Evolutionary conservation across 2,888 invertebrate genomes (phyloP), one percentile per base, ranked within the genome.

Genomic region (Daptonema setosum): DNA sequence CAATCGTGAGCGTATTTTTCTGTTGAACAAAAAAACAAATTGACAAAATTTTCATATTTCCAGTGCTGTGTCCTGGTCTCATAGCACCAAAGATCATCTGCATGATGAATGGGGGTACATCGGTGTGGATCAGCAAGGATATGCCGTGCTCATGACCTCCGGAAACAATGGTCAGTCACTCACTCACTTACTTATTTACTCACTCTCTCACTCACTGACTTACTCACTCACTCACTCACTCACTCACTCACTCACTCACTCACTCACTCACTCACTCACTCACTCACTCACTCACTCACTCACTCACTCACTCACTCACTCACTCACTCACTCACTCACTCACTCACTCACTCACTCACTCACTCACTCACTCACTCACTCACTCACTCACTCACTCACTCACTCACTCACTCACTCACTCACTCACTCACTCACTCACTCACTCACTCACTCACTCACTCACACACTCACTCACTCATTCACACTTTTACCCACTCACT

Each of bases 61-160:
- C 35, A 57, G 54, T 25, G 57, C 57, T 2, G 2, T 20, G 2
- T 54, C 57, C 2, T 57, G 57, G 57, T 25, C 57, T 11, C 54
- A 54, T 41, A 54, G 50, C 50, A 57, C 57, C 3, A 57, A 57
- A 22, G 57, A 57, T 28, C 50, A 47, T 25, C 47, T 57, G 35
- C 57, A 57, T 28, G 57, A 57, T 24, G 57, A 57, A 29, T 57
- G 57, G 57, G 57, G 57, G 25, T 57, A 48, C 28, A 24, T 57
- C 2, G 26, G 24, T 1, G 57, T 50, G 35, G 17, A 53, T 22
- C 20, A 3, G 1, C 20, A 35, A n/a, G 54, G 57, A 1, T 2
- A 28, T 25, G 54, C 47, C 3, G 41, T 30, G 25, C 48, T 57
- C 14, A 57, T 57, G 57, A 57, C 57, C 2, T 22, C 48, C 2